These are phyloP conservation scores for Flabesymbios commensalis DNA, from an alignment of 2,888 invertebrate species.

Conservation along the genomic window DNA sequence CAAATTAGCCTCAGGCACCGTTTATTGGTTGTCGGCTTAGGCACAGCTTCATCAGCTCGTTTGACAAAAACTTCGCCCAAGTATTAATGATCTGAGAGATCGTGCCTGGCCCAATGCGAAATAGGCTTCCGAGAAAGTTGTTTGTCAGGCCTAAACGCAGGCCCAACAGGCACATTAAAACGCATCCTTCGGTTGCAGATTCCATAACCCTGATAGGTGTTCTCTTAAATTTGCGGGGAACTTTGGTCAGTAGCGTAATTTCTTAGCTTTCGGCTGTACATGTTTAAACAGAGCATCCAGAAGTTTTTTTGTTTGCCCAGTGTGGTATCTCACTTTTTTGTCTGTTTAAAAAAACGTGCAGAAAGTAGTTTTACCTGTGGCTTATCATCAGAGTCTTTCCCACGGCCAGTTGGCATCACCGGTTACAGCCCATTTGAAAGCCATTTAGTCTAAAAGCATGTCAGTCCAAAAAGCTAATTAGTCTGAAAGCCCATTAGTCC, in stretches of 20 bases:
- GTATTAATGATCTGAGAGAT: slow-evolving; percentile 4
- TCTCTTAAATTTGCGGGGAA: not conserved
- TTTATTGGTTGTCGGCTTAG: too few relatives aligned
- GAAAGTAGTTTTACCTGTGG: too few relatives aligned
- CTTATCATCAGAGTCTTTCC: too few relatives aligned
- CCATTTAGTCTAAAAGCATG: too few relatives aligned
- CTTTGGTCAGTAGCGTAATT: slow-evolving; percentile 15
- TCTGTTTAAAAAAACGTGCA: not conserved
- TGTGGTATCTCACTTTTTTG: slow-evolving; percentile 6
- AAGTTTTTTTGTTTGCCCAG: slow-evolving; percentile 4
- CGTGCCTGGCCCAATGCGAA: not conserved
- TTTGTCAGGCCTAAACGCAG: slow-evolving; percentile 9
- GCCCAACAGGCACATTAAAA: slow-evolving; percentile 16
- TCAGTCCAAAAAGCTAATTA: too few relatives aligned
- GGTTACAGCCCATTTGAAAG: too few relatives aligned
- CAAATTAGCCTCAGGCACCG: too few relatives aligned
- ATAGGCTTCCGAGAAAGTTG: not conserved
- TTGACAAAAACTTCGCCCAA: not conserved
- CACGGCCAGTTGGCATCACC: too few relatives aligned
- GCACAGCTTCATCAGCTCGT: too few relatives aligned
- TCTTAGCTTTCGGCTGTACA: slow-evolving; percentile 3
- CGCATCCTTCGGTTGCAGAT: slow-evolving; percentile 6
- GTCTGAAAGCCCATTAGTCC: too few relatives aligned
- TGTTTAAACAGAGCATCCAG: slow-evolving; percentile 10
- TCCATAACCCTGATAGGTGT: slow-evolving; percentile 11